These are phyloP conservation scores for Aplodontia rufa DNA, from an alignment of 2,113 vertebrate species.

Conservation along the genomic window DNA sequence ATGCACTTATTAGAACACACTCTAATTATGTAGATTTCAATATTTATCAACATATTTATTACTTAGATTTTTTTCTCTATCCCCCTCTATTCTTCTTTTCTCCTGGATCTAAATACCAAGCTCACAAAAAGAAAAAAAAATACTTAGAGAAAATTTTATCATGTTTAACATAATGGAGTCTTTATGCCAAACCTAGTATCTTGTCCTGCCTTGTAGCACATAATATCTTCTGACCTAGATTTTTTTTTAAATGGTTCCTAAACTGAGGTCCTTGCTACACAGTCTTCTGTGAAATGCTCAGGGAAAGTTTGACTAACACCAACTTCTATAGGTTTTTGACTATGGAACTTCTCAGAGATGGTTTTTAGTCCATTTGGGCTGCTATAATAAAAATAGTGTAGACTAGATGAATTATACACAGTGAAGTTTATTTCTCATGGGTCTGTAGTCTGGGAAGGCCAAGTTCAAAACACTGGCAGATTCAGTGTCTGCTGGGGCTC, in stretches of 20 bases:
- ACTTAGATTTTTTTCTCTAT: background rate
- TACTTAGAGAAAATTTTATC: background rate
- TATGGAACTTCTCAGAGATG: background rate
- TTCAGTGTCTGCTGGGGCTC: background rate
- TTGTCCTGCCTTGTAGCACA: background rate
- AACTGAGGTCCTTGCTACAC: background rate
- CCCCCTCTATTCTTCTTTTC: background rate
- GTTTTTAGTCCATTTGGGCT: background rate
- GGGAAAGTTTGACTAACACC: background rate
- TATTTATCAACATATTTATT: background rate
- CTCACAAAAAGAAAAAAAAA: background rate
- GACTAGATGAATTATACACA: background rate
- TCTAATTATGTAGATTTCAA: background rate
- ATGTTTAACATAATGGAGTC: background rate
- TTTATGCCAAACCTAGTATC: background rate
- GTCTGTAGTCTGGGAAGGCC: background rate
- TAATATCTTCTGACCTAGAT: background rate
- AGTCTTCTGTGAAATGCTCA: background rate
- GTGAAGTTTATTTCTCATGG: background rate
- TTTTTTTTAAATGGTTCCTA: background rate
- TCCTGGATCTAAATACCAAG: background rate
- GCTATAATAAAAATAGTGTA: background rate
- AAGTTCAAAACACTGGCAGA: background rate
- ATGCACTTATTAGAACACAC: background rate
- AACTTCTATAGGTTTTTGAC: background rate